A percentile compares a stretch with the other conserved stretches of the same genome.
Evolutionary conservation across 1,140 invertebrate genomes (phyloP).

Genomic region (Globodera ellingtonae): DNA sequence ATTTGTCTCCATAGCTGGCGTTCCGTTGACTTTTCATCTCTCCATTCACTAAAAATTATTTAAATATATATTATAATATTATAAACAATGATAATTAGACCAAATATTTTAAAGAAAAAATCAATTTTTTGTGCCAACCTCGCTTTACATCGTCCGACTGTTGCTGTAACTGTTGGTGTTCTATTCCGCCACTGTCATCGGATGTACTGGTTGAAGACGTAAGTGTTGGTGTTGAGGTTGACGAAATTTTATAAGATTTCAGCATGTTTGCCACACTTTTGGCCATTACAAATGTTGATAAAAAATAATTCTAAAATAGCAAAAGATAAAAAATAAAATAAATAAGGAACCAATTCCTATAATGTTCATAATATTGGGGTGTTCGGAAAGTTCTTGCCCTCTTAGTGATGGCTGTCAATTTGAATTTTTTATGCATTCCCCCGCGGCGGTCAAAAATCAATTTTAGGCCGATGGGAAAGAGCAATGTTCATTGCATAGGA

Average conservation of each 20-base stretch:
- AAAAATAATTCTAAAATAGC: background rate
- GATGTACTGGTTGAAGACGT: background rate
- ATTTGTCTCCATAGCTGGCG: constrained; percentile 3
- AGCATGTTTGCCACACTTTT: background rate
- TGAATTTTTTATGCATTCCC: too few species aligned
- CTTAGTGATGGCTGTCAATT: too few species aligned
- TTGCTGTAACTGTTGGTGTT: background rate
- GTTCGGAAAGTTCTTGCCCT: too few species aligned
- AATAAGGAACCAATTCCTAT: too few species aligned
- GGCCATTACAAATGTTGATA: background rate
- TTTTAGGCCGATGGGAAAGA: too few species aligned
- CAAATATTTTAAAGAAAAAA: background rate
- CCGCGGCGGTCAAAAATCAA: too few species aligned
- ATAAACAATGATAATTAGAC: background rate
- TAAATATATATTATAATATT: background rate
- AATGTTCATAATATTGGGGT: too few species aligned
- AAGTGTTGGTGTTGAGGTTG: background rate
- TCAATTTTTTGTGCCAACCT: constrained; percentile 4
- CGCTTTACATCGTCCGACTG: background rate
- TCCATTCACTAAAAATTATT: constrained; percentile 13
- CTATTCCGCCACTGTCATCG: background rate
- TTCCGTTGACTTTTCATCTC: constrained; percentile 25
- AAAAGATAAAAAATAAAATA: background rate
- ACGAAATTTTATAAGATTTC: background rate
- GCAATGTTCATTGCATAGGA: too few species aligned